Evolutionary conservation across 2,888 invertebrate genomes (phyloP).

Genomic region (Dichetophora obliterata): DNA sequence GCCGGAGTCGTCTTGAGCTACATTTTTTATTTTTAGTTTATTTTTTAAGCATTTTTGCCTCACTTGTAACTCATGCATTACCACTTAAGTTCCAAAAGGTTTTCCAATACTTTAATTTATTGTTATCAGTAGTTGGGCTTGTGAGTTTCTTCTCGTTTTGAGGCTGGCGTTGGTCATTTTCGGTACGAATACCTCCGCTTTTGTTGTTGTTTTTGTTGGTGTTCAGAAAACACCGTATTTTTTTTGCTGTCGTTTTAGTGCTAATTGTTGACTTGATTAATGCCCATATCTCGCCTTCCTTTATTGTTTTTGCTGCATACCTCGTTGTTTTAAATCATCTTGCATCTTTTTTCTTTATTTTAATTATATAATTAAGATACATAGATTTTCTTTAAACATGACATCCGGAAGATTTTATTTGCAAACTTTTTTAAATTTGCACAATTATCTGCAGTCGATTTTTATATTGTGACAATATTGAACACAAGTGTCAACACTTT

Average conservation of each 20-base stretch:
- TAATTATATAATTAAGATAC: too few relatives aligned
- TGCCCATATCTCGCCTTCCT: not conserved
- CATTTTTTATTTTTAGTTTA: not conserved
- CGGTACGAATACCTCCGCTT: not conserved
- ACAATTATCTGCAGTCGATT: slow-evolving; percentile 13
- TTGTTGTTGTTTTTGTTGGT: not conserved
- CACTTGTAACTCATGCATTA: not conserved
- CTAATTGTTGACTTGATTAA: not conserved
- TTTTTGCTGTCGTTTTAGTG: not conserved
- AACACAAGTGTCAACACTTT: slow-evolving; percentile 3
- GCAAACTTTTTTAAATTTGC: not conserved
- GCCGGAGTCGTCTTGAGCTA: not conserved
- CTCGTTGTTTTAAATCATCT: not conserved
- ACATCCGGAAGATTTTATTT: slow-evolving; percentile 40
- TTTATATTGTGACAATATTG: slow-evolving; percentile 26
- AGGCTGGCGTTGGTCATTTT: not conserved
- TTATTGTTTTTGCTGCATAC: not conserved
- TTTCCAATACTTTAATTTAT: not conserved
- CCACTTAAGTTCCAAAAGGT: not conserved
- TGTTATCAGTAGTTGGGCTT: slow-evolving; percentile 4
- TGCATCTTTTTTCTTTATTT: not conserved
- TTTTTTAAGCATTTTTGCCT: too few relatives aligned
- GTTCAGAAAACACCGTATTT: not conserved
- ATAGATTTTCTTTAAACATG: not conserved
- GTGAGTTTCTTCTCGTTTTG: not conserved